phyloP scores from a whole-genome alignment of 2,797 vertebrate genomes.

The Aeoliscus strigatus region DNA sequence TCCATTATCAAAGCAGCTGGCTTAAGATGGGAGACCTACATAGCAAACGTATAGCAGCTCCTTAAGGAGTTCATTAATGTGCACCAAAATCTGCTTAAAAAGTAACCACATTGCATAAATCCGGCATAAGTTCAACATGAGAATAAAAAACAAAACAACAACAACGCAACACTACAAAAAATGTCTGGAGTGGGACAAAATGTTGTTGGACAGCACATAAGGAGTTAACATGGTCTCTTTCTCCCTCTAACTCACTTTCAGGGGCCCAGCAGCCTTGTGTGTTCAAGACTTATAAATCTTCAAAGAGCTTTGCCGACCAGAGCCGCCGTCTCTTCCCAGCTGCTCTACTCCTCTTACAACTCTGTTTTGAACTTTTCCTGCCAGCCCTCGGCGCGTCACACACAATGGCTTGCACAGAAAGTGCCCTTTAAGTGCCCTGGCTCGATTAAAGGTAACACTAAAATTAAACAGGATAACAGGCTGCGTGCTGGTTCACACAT shows the following conservation, averaged over 20 bases:
- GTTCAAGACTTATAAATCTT: constrained; percentile 88
- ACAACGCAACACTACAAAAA: too few species aligned
- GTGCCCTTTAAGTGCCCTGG: constrained; percentile 4
- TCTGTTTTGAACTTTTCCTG: constrained; percentile 54
- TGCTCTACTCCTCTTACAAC: constrained; percentile 70
- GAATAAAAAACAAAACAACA: background rate
- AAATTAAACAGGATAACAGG: constrained; percentile 48
- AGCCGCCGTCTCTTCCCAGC: constrained; percentile 64
- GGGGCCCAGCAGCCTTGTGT: constrained; percentile 81
- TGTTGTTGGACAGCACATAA: constrained; percentile 40
- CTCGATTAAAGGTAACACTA: constrained; percentile 27
- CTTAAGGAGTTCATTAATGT: constrained; percentile 10
- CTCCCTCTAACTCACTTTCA: constrained; percentile 53
- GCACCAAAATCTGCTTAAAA: constrained; percentile 3
- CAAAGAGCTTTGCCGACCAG: constrained; percentile 79
- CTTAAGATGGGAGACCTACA: constrained; percentile 57
- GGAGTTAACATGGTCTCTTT: constrained; percentile 53
- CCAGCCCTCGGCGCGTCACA: constrained; percentile 18
- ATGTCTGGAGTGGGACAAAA: constrained; percentile 2
- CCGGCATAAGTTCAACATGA: background rate
- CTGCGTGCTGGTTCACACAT: constrained; percentile 46
- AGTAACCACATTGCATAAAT: background rate
- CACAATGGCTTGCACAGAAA: constrained; percentile 36
- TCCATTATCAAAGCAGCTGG: constrained; percentile 69
- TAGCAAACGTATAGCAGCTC: constrained; percentile 27